Percentiles rank a stretch among this genome's conserved stretches.
phyloP scores from a whole-genome alignment of 2,113 vertebrate genomes.

The Petromus typicus region DNA sequence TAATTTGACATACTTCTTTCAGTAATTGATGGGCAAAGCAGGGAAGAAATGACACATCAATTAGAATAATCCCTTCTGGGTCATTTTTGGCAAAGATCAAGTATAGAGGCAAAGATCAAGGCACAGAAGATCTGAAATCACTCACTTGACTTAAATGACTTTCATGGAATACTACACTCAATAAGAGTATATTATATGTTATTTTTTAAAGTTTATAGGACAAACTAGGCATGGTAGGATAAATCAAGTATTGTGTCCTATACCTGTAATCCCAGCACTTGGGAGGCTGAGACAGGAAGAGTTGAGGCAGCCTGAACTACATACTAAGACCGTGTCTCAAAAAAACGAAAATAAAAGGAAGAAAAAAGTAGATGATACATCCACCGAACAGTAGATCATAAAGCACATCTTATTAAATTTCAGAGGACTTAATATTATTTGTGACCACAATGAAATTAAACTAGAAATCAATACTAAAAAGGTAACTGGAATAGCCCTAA shows the following conservation, averaged over 20 bases:
- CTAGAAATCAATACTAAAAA: constrained; percentile 24
- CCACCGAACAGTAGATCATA: background rate
- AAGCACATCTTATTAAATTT: background rate
- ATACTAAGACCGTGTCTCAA: background rate
- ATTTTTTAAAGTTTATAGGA: background rate
- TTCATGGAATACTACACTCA: background rate
- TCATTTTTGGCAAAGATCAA: background rate
- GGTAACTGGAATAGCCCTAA: constrained; percentile 17
- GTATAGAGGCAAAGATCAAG: background rate
- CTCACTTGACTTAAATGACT: background rate
- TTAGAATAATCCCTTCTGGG: background rate
- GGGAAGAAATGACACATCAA: background rate
- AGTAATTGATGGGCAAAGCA: background rate
- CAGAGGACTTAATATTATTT: constrained; percentile 10
- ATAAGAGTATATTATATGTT: background rate
- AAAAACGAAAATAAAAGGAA: background rate
- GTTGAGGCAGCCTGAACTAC: too few relatives aligned
- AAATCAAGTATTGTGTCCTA: too few relatives aligned
- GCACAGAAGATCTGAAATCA: background rate
- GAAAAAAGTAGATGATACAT: background rate
- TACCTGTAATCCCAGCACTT: too few relatives aligned
- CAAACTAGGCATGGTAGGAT: too few relatives aligned
- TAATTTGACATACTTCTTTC: background rate
- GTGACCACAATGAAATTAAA: constrained; percentile 45
- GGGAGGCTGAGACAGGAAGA: too few relatives aligned